These are phyloP conservation scores for Cyrtodaria siliqua DNA, from an alignment of 2,888 invertebrate genomes.

Conservation along the genomic window DNA sequence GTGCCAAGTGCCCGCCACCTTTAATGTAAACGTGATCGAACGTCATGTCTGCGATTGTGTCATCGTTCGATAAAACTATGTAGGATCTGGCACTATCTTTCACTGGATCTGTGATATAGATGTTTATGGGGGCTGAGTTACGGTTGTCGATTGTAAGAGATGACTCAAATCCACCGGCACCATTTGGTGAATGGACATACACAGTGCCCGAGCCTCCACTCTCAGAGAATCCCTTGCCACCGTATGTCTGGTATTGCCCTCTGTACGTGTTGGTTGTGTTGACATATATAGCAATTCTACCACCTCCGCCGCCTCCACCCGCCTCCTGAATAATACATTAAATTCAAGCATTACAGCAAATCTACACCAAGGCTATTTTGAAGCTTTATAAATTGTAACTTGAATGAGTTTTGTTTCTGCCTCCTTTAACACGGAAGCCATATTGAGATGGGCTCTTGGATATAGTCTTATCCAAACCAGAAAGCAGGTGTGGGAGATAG, in stretches of 20 bases:
- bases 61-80: slow-evolving; percentile 50
- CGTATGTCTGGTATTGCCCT: slow-evolving; percentile 67
- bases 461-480: too few species aligned
- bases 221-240: slow-evolving; percentile 70
- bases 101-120: slow-evolving; percentile 55
- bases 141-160: slow-evolving; percentile 72
- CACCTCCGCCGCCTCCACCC: slow-evolving; percentile 78
- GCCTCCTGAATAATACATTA: background rate
- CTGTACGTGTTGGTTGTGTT: slow-evolving; percentile 59
- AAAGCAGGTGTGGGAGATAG: too few species aligned
- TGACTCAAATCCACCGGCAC: slow-evolving; percentile 24
- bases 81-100: slow-evolving; percentile 71
- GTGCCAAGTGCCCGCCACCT: slow-evolving; percentile 71
- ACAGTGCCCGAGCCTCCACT: slow-evolving; percentile 76
- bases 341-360: too few species aligned
- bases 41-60: slow-evolving; percentile 34
- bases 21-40: slow-evolving; percentile 67
- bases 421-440: too few species aligned
- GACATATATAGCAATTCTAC: slow-evolving; percentile 72
- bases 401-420: too few species aligned
- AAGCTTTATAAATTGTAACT: too few species aligned
- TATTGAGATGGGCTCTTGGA: too few species aligned
- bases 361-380: too few species aligned
- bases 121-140: slow-evolving; percentile 62
- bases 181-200: slow-evolving; percentile 56